Evolutionary conservation across 2,888 invertebrate genomes (phyloP).

Genomic region (Cryptocheilus praepositus): DNA sequence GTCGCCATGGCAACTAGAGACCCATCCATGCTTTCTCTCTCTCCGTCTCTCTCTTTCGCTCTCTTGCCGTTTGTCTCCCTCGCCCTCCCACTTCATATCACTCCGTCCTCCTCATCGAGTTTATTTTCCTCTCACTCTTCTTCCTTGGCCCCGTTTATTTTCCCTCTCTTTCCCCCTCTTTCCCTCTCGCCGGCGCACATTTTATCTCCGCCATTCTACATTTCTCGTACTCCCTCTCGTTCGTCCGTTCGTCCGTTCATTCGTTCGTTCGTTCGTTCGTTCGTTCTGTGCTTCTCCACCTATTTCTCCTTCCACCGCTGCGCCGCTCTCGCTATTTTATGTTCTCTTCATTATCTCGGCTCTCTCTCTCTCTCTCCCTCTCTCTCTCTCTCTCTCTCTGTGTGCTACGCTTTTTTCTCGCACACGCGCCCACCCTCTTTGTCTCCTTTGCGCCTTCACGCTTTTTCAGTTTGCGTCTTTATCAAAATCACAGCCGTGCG

Average conservation of each 20-base stretch:
- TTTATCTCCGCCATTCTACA: slow-evolving; percentile 17
- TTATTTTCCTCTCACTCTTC: slow-evolving; percentile 5
- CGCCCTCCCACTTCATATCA: slow-evolving; percentile 1
- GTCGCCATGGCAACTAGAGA: slow-evolving; percentile 71
- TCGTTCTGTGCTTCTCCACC: neutral
- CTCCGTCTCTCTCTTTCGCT: slow-evolving; percentile 20
- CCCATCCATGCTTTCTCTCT: slow-evolving; percentile 64
- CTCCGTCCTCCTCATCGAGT: slow-evolving; percentile 5
- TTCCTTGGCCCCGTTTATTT: slow-evolving; percentile 16
- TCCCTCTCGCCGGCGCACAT: slow-evolving; percentile 13
- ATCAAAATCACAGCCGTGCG: slow-evolving; percentile 15
- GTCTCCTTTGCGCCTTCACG: slow-evolving; percentile 3
- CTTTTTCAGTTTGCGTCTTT: slow-evolving; percentile 18
- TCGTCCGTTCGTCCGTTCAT: slow-evolving; percentile 9
- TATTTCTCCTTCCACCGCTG: slow-evolving; percentile 2
- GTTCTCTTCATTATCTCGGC: neutral
- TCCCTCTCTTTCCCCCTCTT: slow-evolving; percentile 8
- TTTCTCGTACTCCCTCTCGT: slow-evolving; percentile 37
- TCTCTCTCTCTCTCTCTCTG: neutral
- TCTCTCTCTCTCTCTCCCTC: neutral
- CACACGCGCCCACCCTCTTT: neutral
- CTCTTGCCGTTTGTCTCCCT: slow-evolving; percentile 17
- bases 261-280: slow-evolving; percentile 14
- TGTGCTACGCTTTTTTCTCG: neutral
- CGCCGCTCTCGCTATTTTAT: slow-evolving; percentile 2